Conservation (phyloP, 1,140 invertebrate genomes). For the Episyrphus balteatus region DNA sequence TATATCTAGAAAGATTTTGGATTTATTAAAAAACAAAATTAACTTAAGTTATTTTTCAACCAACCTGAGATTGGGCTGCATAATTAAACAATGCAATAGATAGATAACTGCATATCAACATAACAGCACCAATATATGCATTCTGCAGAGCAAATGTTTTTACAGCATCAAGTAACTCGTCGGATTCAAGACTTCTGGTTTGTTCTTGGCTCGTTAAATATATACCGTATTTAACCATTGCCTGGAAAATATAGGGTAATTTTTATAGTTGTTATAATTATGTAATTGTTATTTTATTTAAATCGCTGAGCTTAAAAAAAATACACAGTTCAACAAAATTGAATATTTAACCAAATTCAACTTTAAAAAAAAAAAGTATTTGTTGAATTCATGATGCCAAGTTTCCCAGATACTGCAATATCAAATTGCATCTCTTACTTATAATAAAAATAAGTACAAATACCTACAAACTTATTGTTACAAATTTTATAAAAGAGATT, state of each 20-base stretch:
- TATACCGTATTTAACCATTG: slow-evolving; percentile 5
- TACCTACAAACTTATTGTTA: no score
- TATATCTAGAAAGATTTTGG: slow-evolving; percentile 35
- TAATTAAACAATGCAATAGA: slow-evolving; percentile 56
- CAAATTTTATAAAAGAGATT: no score
- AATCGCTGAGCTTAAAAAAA: background rate
- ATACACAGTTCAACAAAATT: background rate
- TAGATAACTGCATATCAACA: slow-evolving; percentile 49
- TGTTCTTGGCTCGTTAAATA: background rate
- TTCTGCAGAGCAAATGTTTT: slow-evolving; percentile 47
- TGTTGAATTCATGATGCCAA: no score
- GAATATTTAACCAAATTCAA: no score
- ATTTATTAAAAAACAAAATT: background rate
- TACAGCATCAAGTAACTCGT: slow-evolving; percentile 37
- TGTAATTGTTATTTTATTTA: background rate
- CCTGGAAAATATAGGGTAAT: slow-evolving; percentile 1
- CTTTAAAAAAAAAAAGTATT: no score
- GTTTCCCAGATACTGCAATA: no score
- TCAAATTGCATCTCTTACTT: no score
- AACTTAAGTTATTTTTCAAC: slow-evolving; percentile 1
- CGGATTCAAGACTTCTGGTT: background rate
- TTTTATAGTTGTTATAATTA: no score
- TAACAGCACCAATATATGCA: slow-evolving; percentile 43
- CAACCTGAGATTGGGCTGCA: slow-evolving; percentile 53
- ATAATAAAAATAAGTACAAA: no score